phyloP scores from a whole-genome alignment of 2,797 vertebrate genomes.

The Gobio occitaniae region DNA sequence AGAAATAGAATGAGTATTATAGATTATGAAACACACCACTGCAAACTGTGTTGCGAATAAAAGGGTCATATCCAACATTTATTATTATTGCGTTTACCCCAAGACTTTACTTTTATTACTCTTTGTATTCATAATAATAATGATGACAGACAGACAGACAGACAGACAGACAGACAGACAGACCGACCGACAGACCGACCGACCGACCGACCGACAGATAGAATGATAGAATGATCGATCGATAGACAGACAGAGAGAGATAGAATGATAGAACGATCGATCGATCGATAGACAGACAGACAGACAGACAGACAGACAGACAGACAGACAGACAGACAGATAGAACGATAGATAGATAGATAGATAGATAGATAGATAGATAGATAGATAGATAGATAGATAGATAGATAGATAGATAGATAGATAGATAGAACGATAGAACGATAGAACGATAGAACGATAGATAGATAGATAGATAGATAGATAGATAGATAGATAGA shows the following conservation, averaged over 20 bases:
- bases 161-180: too few relatives aligned
- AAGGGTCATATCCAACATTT: not conserved
- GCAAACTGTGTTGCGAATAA: not conserved
- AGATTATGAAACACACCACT: not conserved
- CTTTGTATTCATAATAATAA: not conserved
- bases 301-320: not conserved
- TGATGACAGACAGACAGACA: not conserved
- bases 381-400: too few relatives aligned
- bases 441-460: not conserved
- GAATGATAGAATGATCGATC: too few relatives aligned
- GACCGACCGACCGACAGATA: not conserved
- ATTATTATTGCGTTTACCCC: not conserved
- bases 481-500: not conserved
- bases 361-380: not conserved
- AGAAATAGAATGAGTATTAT: constrained; percentile 17
- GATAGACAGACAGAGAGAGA: too few relatives aligned
- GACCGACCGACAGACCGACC: not conserved
- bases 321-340: not conserved
- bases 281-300: not conserved
- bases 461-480: not conserved
- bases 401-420: not conserved
- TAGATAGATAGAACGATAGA: not conserved
- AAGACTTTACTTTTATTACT: not conserved
- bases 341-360: not conserved
- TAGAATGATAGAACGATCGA: too few relatives aligned